These are phyloP conservation scores for Lacerta agilis DNA, from an alignment of 2,797 vertebrate genomes.

Conservation along the genomic window DNA sequence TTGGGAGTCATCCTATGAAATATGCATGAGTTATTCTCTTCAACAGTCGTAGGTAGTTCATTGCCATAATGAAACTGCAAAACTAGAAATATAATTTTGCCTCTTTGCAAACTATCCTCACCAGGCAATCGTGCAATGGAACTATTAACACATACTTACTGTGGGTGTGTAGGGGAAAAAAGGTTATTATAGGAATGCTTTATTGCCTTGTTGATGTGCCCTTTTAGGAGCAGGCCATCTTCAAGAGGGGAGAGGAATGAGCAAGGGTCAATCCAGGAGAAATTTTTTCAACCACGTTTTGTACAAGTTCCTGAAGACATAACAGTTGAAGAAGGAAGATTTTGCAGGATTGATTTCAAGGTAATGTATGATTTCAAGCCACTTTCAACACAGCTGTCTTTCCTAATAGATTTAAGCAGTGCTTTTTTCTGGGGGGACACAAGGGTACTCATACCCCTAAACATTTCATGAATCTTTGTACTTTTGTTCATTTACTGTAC, in stretches of 20 bases:
- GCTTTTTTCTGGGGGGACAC: too few relatives aligned
- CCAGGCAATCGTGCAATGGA: neutral
- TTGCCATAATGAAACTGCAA: neutral
- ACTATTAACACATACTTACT: neutral
- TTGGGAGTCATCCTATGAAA: neutral
- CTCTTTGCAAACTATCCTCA: neutral
- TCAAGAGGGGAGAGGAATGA: slow-evolving; percentile 84
- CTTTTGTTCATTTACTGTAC: too few relatives aligned
- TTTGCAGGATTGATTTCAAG: slow-evolving; percentile 97
- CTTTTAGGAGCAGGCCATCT: slow-evolving; percentile 85
- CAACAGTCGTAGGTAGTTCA: neutral
- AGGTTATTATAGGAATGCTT: neutral
- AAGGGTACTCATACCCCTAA: too few relatives aligned
- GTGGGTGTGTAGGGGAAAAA: too few relatives aligned
- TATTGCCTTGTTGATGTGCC: neutral
- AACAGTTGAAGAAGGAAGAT: slow-evolving; percentile 91
- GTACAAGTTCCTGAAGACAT: slow-evolving; percentile 91
- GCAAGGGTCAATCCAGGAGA: slow-evolving; percentile 91
- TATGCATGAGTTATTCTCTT: neutral
- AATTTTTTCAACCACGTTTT: slow-evolving; percentile 93
- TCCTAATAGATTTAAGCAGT: neutral
- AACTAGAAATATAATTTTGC: neutral
- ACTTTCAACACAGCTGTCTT: neutral
- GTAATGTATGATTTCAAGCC: slow-evolving; percentile 55
- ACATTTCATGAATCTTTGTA: too few relatives aligned